These are phyloP conservation scores for Dendrolimus houi DNA, from an alignment of 2,888 invertebrate genomes.

Conservation along the genomic window DNA sequence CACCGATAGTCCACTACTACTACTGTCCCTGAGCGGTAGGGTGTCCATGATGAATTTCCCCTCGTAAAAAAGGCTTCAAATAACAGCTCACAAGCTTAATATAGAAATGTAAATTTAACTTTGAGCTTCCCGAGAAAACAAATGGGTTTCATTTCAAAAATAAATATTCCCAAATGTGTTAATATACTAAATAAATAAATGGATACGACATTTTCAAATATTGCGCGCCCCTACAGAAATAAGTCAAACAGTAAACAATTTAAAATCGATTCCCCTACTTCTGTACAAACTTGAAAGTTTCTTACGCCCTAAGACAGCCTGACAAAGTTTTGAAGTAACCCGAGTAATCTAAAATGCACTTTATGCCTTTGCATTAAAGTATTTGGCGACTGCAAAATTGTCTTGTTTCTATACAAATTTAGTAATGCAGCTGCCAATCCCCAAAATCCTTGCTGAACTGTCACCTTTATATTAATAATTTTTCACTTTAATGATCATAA, in stretches of 20 bases:
- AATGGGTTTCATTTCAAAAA: neutral
- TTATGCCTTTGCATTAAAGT: neutral
- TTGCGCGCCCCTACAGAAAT: neutral
- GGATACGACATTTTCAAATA: neutral
- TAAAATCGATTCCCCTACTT: constrained; percentile 54
- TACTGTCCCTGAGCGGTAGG: too few species aligned
- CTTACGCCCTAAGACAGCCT: neutral
- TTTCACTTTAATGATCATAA: too few species aligned
- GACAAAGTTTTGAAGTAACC: neutral
- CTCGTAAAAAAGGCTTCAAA: too few species aligned
- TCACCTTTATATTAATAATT: neutral
- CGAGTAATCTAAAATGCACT: neutral
- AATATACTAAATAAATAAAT: neutral
- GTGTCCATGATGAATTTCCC: too few species aligned
- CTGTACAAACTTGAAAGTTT: constrained; percentile 42
- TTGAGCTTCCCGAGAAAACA: neutral
- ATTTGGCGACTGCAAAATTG: neutral
- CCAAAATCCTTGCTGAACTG: neutral
- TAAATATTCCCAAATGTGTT: neutral
- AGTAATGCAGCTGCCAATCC: neutral
- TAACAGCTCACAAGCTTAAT: too few species aligned
- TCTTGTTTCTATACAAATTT: neutral
- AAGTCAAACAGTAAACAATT: constrained; percentile 39
- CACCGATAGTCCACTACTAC: too few species aligned
- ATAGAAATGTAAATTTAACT: neutral